Conservation (phyloP, 2,113 vertebrate genomes). For the Takifugu bimaculatus region DNA sequence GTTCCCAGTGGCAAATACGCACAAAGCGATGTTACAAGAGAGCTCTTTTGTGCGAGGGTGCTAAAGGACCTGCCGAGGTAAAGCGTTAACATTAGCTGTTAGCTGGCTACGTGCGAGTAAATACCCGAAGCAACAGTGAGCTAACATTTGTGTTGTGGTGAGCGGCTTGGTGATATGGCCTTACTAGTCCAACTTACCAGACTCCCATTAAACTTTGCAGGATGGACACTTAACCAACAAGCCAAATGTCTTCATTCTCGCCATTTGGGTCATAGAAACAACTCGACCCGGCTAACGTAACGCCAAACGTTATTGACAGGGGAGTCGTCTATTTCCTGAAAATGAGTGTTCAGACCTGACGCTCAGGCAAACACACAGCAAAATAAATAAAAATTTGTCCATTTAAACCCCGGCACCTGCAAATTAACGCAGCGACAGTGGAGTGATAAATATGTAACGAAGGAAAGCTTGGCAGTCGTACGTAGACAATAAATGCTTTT, state of each 20-base stretch:
- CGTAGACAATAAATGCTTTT: slow-evolving; percentile 5
- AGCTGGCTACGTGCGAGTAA: slow-evolving; percentile 34
- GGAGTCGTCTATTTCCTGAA: slow-evolving; percentile 70
- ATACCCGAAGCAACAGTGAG: slow-evolving; percentile 15
- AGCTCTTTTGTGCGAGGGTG: slow-evolving; percentile 21
- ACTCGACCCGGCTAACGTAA: not conserved
- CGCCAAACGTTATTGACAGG: slow-evolving; percentile 39
- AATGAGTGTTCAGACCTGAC: slow-evolving; percentile 39
- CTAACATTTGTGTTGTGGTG: slow-evolving; percentile 35
- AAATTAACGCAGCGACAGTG: not conserved
- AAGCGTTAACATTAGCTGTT: slow-evolving; percentile 42
- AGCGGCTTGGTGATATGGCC: slow-evolving; percentile 16
- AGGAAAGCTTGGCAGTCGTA: not conserved
- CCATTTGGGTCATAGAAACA: slow-evolving; percentile 1
- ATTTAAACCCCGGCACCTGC: not conserved
- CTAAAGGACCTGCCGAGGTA: slow-evolving; percentile 39
- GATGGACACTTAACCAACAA: not conserved
- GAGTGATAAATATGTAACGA: not conserved
- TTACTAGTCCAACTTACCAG: slow-evolving; percentile 2
- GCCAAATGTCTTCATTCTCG: not conserved
- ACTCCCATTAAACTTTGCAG: not conserved
- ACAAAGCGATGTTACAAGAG: slow-evolving; percentile 29
- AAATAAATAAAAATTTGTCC: slow-evolving; percentile 28
- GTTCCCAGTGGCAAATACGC: slow-evolving; percentile 15
- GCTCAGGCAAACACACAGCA: slow-evolving; percentile 37